These are phyloP conservation scores for Pheosia gnoma DNA, from an alignment of 2,888 invertebrate genomes.

Conservation along the genomic window DNA sequence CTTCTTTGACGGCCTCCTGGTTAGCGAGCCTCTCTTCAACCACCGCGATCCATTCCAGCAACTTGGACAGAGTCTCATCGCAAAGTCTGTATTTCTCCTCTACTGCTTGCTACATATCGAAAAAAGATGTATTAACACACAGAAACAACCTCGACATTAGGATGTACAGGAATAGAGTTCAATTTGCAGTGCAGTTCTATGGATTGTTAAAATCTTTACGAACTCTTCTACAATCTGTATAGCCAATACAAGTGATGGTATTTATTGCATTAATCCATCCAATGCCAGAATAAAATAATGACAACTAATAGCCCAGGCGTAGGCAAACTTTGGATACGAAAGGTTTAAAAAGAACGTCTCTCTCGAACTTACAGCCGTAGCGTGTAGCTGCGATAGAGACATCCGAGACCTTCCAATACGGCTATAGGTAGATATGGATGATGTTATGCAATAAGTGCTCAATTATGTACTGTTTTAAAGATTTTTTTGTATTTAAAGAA, in stretches of 20 bases:
- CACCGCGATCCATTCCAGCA: conserved; percentile 94
- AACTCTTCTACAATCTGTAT: background rate
- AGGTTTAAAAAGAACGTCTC: no score
- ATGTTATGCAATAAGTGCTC: background rate
- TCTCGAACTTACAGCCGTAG: no score
- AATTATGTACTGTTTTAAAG: no score
- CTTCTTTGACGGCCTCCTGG: conserved; percentile 94
- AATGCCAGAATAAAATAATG: background rate
- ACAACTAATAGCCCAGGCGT: no score
- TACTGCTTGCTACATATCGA: conserved; percentile 92
- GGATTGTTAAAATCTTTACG: no score
- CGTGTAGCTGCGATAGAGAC: background rate
- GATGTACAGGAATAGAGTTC: conserved; percentile 13
- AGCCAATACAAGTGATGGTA: background rate
- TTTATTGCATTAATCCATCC: background rate
- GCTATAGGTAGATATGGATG: background rate
- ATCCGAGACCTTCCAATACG: no score
- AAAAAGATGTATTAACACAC: conserved; percentile 31
- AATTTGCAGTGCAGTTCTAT: background rate
- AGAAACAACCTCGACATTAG: background rate
- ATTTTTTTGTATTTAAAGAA: background rate
- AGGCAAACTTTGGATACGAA: no score
- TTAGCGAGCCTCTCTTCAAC: conserved; percentile 93
- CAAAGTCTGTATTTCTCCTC: conserved; percentile 97
- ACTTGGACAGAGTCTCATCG: conserved; percentile 92